Base-by-base conservation (phyloP, 2,797 vertebrate species). In the Urosaurus nigricauda region DNA sequence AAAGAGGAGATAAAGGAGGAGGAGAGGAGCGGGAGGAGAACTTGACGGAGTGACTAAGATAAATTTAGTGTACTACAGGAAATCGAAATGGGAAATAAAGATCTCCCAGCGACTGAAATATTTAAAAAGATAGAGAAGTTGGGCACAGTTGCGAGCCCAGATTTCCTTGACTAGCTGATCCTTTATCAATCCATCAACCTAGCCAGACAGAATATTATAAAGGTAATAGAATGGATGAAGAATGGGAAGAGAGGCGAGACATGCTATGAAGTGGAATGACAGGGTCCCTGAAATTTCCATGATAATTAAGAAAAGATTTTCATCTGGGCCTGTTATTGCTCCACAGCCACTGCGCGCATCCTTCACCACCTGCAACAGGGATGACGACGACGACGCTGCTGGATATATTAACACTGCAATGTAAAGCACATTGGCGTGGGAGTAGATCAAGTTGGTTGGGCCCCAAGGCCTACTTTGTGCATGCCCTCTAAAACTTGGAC, bases 81-180 rank as follows among this genome's bases (percentile, higher is more conserved):
- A 97, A 97, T 97, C 92, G 94, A 97, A 97, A 96, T 96, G 96
- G 92, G 96, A 96, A 97, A 96, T 97, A 94, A 95, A 96, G 93
- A 96, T 95, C 83, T 94, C 91, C 73, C 94, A 95, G 91, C 91
- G 89, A 83, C 90, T 96, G 95, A 97, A 97, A 97, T 97, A 97
- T 97, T 97, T 95, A 96, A 96, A 93, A 94, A 96, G 96, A 94
- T 92, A 88, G 91, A 94, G 94, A 85, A 94, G 93, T 87, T 92
- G 86, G 89, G 92, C 0, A 47, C 0, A 21, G 40, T 58, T 12
- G 40, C 63, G 84, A 92, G 83, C 71, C 43, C 29, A 0, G 0
- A 74, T 87, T 87, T 87, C 56, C 88, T 91, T 56, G 43, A 80
- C 14, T 32, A 92, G 94, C 92, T 90, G 2, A 35, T 29, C 93